Evolutionary conservation across 2,888 invertebrate genomes (phyloP), one percentile per base, ranked within the genome.

Genomic region (Rhogogaster chlorosoma): DNA sequence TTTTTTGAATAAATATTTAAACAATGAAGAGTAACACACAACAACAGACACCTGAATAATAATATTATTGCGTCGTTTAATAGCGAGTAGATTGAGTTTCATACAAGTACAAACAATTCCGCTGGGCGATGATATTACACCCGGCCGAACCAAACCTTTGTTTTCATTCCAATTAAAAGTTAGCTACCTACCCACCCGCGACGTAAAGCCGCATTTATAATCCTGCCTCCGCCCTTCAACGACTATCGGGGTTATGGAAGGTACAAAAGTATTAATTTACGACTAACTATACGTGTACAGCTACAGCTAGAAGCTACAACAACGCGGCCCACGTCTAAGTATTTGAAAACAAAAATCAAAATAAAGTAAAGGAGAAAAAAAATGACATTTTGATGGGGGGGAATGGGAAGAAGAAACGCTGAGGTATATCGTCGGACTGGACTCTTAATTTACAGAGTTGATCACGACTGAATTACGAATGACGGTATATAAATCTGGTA

Each of bases 161-260:
- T 80, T 80, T 57, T 57, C 26, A 80, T 80, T 36, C 61, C 80
- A 80, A 80, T 80, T 80, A 80, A 80, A 80, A 80, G 80, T 80
- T 80, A 26, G 61, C 26, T 22, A 29, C 77, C 45, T 18, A 18
- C 26, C 22, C 77, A 42, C 38, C 73, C 38, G 26, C 38, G 18
- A 22, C 9, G 22, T 22, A 67, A 67, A 32, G 29, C 67, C 67
- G 29, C 67, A 32, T 73, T 73, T 73, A 42, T 12, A 73, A 42
- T 42, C 73, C 32, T 10, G 10, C 73, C 42, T 10, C 0, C 73
- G 22, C 73, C 73, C 42, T 73, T 42, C 73, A 73, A 36, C 36
- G 36, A 38, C 70, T 70, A 36, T 70, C 70, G 26, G 26, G 36
- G 70, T 38, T 38, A 36, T 18, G n/a, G n/a, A 70, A 1, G 36